Evolutionary conservation across 2,113 vertebrate genomes (phyloP), one percentile per base, ranked within the genome.

Genomic region (Malurus cyaneus): DNA sequence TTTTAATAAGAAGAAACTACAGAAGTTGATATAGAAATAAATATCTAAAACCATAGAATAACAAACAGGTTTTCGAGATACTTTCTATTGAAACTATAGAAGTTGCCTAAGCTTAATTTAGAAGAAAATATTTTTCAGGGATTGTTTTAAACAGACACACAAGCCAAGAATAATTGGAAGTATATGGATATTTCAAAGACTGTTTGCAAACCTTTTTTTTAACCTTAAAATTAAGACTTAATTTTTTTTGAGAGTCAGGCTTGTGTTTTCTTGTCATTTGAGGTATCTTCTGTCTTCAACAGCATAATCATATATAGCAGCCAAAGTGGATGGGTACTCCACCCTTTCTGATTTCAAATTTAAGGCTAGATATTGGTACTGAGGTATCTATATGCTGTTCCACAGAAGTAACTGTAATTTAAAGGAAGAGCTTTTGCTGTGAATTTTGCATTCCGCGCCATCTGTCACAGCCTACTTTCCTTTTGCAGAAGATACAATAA

Each of bases 381-480:
- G 49, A 84, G 23, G 24, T 87, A 56, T 56, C 24, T 60, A 54
- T 80, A 59, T 78, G 60, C 70, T 79, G 39, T 93, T 93, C 61
- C 25, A 67, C 66, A 42, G 32, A 87, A 79, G 16, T 56, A 67
- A 82, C 81, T 70, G 14, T 81, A 74, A 91, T 87, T 57, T 91
- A 65, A 80, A 71, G 36, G 56, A 89, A 32, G 17, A 91, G 24
- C 2, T 4, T 87, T 85, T 52, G 32, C 65, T 86, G 34, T 81
- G 87, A 84, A 86, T 87, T 83, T 93, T 76, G 71, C 26, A 54
- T 91, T 89, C 31, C 72, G 41, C 31, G 89, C 78, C 87, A 91
- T 94, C 89, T 91, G 87, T 71, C 6, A 1, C 49, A 87, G 41
- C 65, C 69, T 91, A 49, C 73, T 89, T 94, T 86, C 60, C 56